Base-by-base conservation (phyloP, 1,140 invertebrate genomes). In the Holcopasites calliopsidis region DNA sequence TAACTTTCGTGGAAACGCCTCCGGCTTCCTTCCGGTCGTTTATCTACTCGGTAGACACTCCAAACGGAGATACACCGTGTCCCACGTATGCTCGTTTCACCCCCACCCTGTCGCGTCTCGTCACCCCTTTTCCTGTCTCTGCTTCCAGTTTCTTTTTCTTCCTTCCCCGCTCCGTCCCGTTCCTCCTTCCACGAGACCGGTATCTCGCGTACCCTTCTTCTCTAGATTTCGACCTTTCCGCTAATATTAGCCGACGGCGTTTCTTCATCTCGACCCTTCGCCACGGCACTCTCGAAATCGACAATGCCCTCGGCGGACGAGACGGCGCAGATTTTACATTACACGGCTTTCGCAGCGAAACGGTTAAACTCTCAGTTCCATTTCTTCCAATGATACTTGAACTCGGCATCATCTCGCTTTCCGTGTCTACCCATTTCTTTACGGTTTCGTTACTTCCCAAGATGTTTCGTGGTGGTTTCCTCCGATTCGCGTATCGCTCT, bases 11-110 rank as follows among this genome's bases (percentile, higher is more conserved):
- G 84, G 85, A 88, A 87, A 84, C 85, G 83, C 82, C 84, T 77
- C 77, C 77, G 85, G 79, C 79, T 88, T 88, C 83, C 89, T 90
- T 89, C 89, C 89, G 87, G 87, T 84, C 89, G 86, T 88, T 88
- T 89, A 90, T 88, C 88, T n/a, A 88, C 78, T 80, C 74, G 76
- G 49, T 82, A 82, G 80, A 83, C 70, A 60, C 75, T 50, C 54
- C 42, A 70, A 72, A 66, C 78, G 64, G 28, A 75, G 54, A 68
- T 58, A 75, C 62, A 42, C 65, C n/a, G n/a, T 61, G 40, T 77
- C 55, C 58, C 68, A 57, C 68, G 68, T 64, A 50, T 55, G 13
- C 42, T 60, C 66, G 21, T 35, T 31, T 64, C 44, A 62, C 21
- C 49, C 49, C 55, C 23, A 21, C 49, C 16, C 42, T 26, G 26